phyloP scores from a whole-genome alignment of 2,888 invertebrate genomes.

The Diadromus collaris region DNA sequence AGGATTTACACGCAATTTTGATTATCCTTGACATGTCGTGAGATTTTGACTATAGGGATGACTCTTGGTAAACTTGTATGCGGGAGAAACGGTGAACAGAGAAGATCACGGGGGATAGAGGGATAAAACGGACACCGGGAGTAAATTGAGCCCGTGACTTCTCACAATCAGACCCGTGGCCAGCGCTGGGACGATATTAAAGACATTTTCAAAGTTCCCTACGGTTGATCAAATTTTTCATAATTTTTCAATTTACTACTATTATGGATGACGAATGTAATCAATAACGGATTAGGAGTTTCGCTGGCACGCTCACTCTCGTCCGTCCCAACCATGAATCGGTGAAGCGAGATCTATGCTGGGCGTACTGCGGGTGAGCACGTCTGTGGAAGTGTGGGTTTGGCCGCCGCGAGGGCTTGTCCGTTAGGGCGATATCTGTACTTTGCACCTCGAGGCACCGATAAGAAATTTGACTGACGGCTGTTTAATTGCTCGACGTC shows the following conservation, averaged over 20 bases:
- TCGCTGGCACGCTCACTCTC: not conserved
- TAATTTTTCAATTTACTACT: not conserved
- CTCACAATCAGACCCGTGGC: not conserved
- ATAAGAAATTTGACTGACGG: conserved; percentile 66
- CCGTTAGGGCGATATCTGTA: conserved; percentile 42
- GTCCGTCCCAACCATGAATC: not conserved
- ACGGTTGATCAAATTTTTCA: not conserved
- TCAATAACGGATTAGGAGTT: conserved; percentile 22
- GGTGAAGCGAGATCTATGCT: conserved; percentile 20
- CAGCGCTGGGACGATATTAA: not conserved
- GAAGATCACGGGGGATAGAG: not conserved
- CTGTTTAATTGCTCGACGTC: conserved; percentile 65
- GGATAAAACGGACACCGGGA: no score
- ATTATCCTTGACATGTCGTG: conserved; percentile 13
- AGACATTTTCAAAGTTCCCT: not conserved
- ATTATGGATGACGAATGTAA: conserved; percentile 10
- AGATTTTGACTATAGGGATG: not conserved
- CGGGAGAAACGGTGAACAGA: not conserved
- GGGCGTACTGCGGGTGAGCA: conserved; percentile 23
- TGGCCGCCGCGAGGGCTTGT: conserved; percentile 31
- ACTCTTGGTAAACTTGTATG: not conserved
- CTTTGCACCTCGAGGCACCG: conserved; percentile 55
- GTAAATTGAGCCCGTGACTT: no score
- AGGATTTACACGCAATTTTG: conserved; percentile 15
- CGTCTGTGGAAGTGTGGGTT: conserved; percentile 17